Percentiles rank a stretch among this genome's conserved stretches.
These are phyloP conservation scores for Engystomops pustulosus DNA, from an alignment of 2,113 vertebrate genomes.

Conservation along the genomic window DNA sequence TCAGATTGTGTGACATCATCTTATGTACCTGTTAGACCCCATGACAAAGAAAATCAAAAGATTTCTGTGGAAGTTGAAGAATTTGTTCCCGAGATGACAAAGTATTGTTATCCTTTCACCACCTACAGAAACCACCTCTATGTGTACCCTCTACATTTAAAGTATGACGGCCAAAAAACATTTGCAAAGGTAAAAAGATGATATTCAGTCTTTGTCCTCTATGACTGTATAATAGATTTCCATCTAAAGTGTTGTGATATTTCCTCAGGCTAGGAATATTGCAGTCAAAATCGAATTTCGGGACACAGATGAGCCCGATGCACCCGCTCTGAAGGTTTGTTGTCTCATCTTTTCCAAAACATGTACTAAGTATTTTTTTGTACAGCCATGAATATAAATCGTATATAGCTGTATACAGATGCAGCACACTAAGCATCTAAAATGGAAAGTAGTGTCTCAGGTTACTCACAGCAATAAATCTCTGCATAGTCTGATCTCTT, in stretches of 20 bases:
- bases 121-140: conserved; percentile 95
- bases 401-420: too few species aligned
- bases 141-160: conserved; percentile 90
- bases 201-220: not conserved
- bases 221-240: not conserved
- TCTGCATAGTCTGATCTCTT: not conserved
- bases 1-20: conserved; percentile 91
- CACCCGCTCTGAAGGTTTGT: conserved; percentile 82
- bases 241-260: not conserved
- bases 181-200: conserved; percentile 89
- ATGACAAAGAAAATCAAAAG: conserved; percentile 81
- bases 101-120: conserved; percentile 92
- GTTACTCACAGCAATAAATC: not conserved
- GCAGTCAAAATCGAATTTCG: conserved; percentile 90
- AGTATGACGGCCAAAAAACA: conserved; percentile 96
- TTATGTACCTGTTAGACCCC: conserved; percentile 90
- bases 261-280: conserved; percentile 89
- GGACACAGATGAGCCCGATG: conserved; percentile 89
- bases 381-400: too few species aligned
- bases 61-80: conserved; percentile 90
- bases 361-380: not conserved
- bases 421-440: too few species aligned
- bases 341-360: not conserved
- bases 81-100: conserved; percentile 89
- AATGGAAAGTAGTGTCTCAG: not conserved